Conservation (phyloP, 2,888 invertebrate species). For the Drosophila dives region DNA sequence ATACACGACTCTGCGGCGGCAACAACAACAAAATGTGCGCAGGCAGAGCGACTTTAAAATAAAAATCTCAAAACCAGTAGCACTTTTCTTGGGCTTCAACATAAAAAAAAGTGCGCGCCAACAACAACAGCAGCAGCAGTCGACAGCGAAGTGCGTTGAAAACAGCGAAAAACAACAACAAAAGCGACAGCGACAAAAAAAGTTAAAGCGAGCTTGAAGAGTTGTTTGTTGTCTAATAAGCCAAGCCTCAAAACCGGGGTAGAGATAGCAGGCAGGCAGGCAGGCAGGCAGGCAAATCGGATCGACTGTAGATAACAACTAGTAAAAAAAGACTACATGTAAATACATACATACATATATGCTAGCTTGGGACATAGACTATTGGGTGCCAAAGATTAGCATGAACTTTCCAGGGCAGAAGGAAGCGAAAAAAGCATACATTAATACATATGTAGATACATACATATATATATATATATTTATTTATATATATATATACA, state of each 20-base stretch:
- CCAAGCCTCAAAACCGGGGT: conserved; percentile 60
- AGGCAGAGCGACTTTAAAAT: conserved; percentile 47
- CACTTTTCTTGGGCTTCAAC: conserved; percentile 76
- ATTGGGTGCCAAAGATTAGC: conserved; percentile 64
- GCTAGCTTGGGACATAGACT: conserved; percentile 44
- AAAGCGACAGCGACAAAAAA: conserved; percentile 52
- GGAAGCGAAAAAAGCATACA: conserved; percentile 51
- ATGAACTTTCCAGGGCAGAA: conserved; percentile 65
- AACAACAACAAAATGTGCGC: conserved; percentile 2
- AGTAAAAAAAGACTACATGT: conserved; percentile 13
- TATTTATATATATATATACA: conserved; percentile 4
- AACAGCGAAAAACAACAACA: conserved; percentile 50
- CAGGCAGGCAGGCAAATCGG: conserved; percentile 49
- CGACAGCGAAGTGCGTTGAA: conserved; percentile 47
- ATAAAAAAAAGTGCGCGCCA: conserved; percentile 55
- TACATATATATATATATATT: conserved; percentile 30
- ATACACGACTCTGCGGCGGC: conserved; percentile 54
- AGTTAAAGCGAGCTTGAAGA: conserved; percentile 64
- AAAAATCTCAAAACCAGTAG: conserved; percentile 81
- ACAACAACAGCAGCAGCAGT: conserved; percentile 29
- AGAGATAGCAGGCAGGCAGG: conserved; percentile 47
- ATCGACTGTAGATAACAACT: conserved; percentile 51
- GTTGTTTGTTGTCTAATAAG: conserved; percentile 75
- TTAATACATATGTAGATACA: conserved; percentile 34
- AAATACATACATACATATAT: conserved; percentile 4